phyloP scores from a whole-genome alignment of 2,888 invertebrate genomes.

The Mystacides longicornis region DNA sequence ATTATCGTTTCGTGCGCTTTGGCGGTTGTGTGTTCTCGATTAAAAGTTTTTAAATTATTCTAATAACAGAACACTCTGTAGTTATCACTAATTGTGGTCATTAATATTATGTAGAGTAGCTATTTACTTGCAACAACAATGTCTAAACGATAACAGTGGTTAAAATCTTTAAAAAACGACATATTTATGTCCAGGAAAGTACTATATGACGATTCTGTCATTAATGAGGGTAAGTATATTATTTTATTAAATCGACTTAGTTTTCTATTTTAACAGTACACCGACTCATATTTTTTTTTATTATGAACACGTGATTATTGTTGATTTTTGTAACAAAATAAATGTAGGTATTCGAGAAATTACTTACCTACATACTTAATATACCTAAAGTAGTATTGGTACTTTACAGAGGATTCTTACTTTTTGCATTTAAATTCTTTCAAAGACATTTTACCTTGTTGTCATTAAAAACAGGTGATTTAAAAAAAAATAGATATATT shows the following conservation, averaged over 20 bases:
- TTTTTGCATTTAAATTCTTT: no score
- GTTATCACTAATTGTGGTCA: not conserved
- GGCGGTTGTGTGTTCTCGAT: not conserved
- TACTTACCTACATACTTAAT: no score
- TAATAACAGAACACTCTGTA: not conserved
- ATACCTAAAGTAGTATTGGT: no score
- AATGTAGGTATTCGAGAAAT: no score
- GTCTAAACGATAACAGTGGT: slow-evolving; percentile 2
- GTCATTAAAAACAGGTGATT: no score
- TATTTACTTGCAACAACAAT: slow-evolving; percentile 2
- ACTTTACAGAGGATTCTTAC: no score
- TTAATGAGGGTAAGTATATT: not conserved
- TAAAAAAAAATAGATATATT: no score
- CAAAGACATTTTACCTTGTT: no score
- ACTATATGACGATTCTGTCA: not conserved
- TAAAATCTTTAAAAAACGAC: slow-evolving; percentile 2
- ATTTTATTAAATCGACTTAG: no score
- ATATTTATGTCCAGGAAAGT: not conserved
- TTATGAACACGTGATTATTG: not conserved
- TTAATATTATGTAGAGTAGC: no score
- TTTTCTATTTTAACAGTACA: not conserved
- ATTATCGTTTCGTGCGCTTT: not conserved
- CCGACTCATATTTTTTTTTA: not conserved
- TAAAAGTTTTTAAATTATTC: not conserved
- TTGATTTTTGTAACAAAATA: not conserved